These are phyloP conservation scores for Acrossocheilus wenchowensis DNA, from an alignment of 2,797 vertebrate genomes.

Conservation along the genomic window DNA sequence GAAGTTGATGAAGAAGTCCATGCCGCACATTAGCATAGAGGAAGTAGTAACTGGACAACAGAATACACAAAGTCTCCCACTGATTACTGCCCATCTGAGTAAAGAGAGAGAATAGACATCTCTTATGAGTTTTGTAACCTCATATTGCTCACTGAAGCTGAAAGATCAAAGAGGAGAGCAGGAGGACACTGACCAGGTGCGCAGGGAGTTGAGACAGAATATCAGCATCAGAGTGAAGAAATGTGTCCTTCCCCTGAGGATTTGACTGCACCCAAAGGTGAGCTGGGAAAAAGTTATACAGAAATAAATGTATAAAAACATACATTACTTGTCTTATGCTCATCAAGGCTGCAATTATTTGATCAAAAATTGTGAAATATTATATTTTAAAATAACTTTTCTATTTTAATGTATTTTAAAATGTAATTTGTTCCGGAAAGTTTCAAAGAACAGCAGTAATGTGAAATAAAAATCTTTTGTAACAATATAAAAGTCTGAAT, in stretches of 20 bases:
- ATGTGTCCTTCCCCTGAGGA: conserved; percentile 75
- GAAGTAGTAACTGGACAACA: conserved; percentile 83
- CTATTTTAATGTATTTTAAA: too few relatives aligned
- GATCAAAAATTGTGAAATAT: too few relatives aligned
- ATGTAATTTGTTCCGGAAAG: too few relatives aligned
- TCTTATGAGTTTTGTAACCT: conserved; percentile 12
- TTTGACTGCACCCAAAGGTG: conserved; percentile 80
- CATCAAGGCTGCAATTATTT: too few relatives aligned
- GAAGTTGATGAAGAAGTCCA: conserved; percentile 78
- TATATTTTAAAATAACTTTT: too few relatives aligned
- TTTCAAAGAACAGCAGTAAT: too few relatives aligned
- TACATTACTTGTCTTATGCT: too few relatives aligned
- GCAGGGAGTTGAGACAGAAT: conserved; percentile 79
- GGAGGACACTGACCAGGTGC: conserved; percentile 77
- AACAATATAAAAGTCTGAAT: too few relatives aligned
- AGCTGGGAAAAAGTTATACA: conserved; percentile 69
- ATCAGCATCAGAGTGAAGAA: conserved; percentile 78
- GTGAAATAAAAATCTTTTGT: too few relatives aligned
- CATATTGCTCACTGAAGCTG: background rate
- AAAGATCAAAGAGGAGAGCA: background rate
- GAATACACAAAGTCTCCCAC: conserved; percentile 65
- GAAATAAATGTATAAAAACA: too few relatives aligned
- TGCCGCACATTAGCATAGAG: conserved; percentile 79
- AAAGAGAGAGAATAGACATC: conserved; percentile 15
- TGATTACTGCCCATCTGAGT: conserved; percentile 77